These are phyloP conservation scores for Chelon auratus DNA, from an alignment of 2,797 vertebrate genomes.

Conservation along the genomic window DNA sequence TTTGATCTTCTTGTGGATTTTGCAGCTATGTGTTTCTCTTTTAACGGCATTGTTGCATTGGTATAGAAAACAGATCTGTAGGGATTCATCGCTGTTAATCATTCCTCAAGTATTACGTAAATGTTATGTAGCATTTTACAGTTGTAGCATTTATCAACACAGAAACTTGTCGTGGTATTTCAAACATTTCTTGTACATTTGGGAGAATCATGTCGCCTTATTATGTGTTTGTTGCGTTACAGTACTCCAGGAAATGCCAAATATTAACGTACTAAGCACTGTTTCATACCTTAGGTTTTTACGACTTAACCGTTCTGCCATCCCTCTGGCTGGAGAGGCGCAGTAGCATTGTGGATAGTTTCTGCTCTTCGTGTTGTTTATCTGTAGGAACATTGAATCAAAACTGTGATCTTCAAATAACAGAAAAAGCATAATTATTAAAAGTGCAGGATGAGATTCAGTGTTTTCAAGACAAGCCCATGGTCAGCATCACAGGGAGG, in stretches of 20 bases:
- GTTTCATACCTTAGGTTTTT: conserved; percentile 76
- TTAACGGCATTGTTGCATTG: conserved; percentile 49
- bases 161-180: conserved; percentile 78
- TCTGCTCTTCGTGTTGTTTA: conserved; percentile 69
- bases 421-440: conserved; percentile 47
- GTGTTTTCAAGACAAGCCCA: conserved; percentile 50
- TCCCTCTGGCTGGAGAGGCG: conserved; percentile 64
- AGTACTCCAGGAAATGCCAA: conserved; percentile 81
- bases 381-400: conserved; percentile 74
- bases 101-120: conserved; percentile 52
- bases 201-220: conserved; percentile 78
- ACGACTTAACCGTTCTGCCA: conserved; percentile 62
- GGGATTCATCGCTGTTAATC: conserved; percentile 70
- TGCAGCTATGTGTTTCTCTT: conserved; percentile 59
- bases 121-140: conserved; percentile 86
- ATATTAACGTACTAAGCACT: conserved; percentile 79
- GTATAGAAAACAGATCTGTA: conserved; percentile 67
- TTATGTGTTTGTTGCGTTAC: conserved; percentile 79
- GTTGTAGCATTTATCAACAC: conserved; percentile 86
- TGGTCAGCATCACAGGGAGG: conserved; percentile 66
- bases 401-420: conserved; percentile 75
- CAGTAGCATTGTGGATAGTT: conserved; percentile 75
- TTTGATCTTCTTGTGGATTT: conserved; percentile 10
- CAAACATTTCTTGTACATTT: conserved; percentile 78
- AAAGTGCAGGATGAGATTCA: conserved; percentile 58